Evolutionary conservation across 2,113 vertebrate species (phyloP), one percentile per base, ranked within the genome.

Genomic region (Holacanthus passer): DNA sequence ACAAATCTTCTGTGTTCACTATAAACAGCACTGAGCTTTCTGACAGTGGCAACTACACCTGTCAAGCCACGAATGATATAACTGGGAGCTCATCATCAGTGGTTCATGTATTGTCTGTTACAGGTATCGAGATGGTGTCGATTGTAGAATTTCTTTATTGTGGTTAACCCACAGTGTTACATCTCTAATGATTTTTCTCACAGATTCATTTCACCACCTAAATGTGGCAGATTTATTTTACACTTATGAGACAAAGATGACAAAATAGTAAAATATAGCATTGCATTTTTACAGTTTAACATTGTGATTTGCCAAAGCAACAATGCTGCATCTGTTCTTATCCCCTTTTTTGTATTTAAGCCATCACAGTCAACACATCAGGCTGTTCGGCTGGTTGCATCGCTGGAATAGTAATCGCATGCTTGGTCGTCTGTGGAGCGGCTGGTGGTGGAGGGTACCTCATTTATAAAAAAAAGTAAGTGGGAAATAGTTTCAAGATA

Each of bases 31-130:
- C 8, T 20, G 17, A 58, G 2, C 1, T 7, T 9, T 76, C 24
- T 2, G 12, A 92, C 47, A 68, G 55, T n/a, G 93, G 92, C 5
- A 41, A 41, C 45, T 94, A 93, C 47, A 78, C 16, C 47, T 92
- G 90, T 75, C 10, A 19, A 14, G 85, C 69, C 0, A 19, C 0
- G 0, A 93, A 92, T 83, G 0, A 0, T 4, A 20, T 91, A 39
- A 91, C 91, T 9, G 48, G 13, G 1, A 52, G 2, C 66, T 48
- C 2, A 29, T 29, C 24, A 56, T 50, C 64, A 6, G 70, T 7
- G 3, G 37, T 3, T 0, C 80, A 85, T 29, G 0, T 0, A 19
- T 2, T 88, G 66, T 3, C 1, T 83, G 69, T 82, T 35, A 82
- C 53, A 85, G 62, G 75, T 88, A 82, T 2, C 1, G 29, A 13